phyloP scores from a whole-genome alignment of 2,888 invertebrate genomes.

The Limnephilus lunatus region DNA sequence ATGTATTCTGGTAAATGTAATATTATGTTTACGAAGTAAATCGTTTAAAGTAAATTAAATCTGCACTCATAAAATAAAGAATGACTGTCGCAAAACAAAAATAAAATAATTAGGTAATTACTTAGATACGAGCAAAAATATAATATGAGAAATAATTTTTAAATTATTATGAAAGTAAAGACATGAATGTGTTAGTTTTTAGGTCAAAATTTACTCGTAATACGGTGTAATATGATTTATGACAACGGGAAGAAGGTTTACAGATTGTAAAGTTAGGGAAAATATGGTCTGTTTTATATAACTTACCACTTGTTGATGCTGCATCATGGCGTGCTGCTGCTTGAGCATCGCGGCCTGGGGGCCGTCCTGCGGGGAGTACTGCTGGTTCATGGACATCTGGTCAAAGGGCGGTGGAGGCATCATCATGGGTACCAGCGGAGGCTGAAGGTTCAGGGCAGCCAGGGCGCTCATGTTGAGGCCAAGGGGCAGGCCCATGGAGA shows the following conservation, averaged over 20 bases:
- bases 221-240: not conserved
- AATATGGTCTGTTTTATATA: not conserved
- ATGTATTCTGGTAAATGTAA: not conserved
- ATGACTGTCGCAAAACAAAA: not conserved
- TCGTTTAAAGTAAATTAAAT: too few species aligned
- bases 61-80: too few species aligned
- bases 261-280: not conserved
- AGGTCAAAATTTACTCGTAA: too few species aligned
- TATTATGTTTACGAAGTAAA: too few species aligned
- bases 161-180: too few species aligned
- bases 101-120: not conserved
- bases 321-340: constrained; percentile 85
- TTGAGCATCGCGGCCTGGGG: constrained; percentile 78
- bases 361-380: constrained; percentile 75
- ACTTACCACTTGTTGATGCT: constrained; percentile 83
- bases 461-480: constrained; percentile 88
- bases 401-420: constrained; percentile 90
- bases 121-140: not conserved
- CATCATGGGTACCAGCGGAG: constrained; percentile 93
- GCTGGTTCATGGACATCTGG: constrained; percentile 78
- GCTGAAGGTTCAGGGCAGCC: constrained; percentile 96
- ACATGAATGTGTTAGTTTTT: too few species aligned
- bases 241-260: not conserved
- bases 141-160: not conserved
- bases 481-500: constrained; percentile 88